These are phyloP conservation scores for Thalpophila matura DNA, from an alignment of 2,888 invertebrate species.

Conservation along the genomic window DNA sequence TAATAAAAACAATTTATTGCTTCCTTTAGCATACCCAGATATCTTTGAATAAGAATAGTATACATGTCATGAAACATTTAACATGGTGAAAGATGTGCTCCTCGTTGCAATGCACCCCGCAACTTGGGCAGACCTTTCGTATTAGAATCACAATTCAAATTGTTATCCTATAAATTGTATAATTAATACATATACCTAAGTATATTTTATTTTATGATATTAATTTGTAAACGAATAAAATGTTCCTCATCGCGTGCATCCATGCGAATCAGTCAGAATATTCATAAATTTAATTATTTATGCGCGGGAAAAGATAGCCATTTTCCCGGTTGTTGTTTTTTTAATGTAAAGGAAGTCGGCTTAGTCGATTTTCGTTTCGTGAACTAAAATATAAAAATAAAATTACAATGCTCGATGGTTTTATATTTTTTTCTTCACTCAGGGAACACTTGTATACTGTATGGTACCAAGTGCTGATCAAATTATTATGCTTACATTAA, in stretches of 20 bases:
- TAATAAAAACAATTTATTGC: slow-evolving; percentile 85
- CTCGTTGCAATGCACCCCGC: slow-evolving; percentile 76
- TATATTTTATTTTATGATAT: slow-evolving; percentile 28
- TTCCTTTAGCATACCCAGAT: slow-evolving; percentile 77
- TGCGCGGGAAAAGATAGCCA: slow-evolving; percentile 34
- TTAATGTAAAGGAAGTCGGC: slow-evolving; percentile 82
- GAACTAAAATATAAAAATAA: slow-evolving; percentile 67
- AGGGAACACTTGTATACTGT: slow-evolving; percentile 64
- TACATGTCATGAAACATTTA: slow-evolving; percentile 55
- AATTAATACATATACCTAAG: no score
- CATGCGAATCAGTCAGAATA: slow-evolving; percentile 78
- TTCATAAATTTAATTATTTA: slow-evolving; percentile 58
- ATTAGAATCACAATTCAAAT: slow-evolving; percentile 25
- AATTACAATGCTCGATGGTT: slow-evolving; percentile 84
- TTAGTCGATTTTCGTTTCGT: slow-evolving; percentile 86
- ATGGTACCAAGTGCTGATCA: slow-evolving; percentile 42
- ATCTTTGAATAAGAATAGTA: slow-evolving; percentile 51
- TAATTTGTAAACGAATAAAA: slow-evolving; percentile 69
- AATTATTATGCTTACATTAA: slow-evolving; percentile 50
- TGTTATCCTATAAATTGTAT: slow-evolving; percentile 15
- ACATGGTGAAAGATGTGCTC: slow-evolving; percentile 71
- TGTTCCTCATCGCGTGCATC: slow-evolving; percentile 81
- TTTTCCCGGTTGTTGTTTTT: slow-evolving; percentile 30
- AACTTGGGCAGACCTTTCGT: slow-evolving; percentile 74
- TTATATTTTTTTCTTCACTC: slow-evolving; percentile 74